phyloP scores from a whole-genome alignment of 2,888 invertebrate species.

The Gymnocheta viridis region DNA sequence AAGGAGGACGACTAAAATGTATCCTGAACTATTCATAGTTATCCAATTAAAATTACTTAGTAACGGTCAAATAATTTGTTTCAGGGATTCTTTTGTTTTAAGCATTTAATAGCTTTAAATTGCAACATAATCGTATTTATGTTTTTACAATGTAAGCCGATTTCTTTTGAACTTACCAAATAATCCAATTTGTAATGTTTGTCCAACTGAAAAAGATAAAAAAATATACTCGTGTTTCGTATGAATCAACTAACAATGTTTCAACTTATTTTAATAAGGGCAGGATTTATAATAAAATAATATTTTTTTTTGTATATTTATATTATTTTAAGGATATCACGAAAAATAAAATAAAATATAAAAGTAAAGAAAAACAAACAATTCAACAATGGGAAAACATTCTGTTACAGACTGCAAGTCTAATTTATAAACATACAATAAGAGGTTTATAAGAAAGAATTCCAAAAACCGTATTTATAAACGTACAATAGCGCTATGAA shows the following conservation, averaged over 20 bases:
- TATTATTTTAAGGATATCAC: not conserved
- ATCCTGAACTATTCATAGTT: not conserved
- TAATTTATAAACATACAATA: too few species aligned
- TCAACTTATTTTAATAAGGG: too few species aligned
- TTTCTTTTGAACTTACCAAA: constrained; percentile 73
- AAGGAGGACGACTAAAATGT: not conserved
- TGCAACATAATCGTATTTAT: not conserved
- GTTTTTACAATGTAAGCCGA: not conserved
- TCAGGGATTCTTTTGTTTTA: not conserved
- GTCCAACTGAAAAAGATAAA: constrained; percentile 71
- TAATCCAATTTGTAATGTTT: constrained; percentile 71
- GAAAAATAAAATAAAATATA: not conserved
- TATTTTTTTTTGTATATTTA: too few species aligned
- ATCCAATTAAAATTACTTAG: not conserved
- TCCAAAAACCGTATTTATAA: too few species aligned
- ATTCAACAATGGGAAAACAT: too few species aligned
- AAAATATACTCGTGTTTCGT: not conserved
- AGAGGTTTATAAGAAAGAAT: too few species aligned
- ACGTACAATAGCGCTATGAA: too few species aligned
- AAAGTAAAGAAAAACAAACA: too few species aligned
- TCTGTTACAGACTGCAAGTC: too few species aligned
- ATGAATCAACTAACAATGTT: not conserved
- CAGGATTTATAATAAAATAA: too few species aligned
- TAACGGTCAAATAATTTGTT: too few species aligned
- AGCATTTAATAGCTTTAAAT: not conserved